Evolutionary conservation across 2,797 vertebrate species (phyloP).

Genomic region (Loriculus beryllinus): DNA sequence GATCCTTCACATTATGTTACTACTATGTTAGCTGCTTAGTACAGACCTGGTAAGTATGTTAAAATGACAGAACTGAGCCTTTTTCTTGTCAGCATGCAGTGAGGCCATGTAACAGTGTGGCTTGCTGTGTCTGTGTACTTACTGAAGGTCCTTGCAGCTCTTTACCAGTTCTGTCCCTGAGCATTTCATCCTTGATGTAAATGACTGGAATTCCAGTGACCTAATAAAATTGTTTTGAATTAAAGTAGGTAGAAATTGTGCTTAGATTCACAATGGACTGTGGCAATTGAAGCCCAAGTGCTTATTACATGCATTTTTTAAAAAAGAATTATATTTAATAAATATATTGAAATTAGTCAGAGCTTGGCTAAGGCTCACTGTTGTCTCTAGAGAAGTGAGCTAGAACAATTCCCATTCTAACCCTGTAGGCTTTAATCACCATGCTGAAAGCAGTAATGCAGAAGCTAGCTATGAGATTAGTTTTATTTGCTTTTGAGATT

Average conservation of each 20-base stretch:
- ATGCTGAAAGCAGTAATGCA: background rate
- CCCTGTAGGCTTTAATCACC: background rate
- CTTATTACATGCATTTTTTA: background rate
- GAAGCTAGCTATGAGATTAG: background rate
- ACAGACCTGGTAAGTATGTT: background rate
- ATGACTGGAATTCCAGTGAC: background rate
- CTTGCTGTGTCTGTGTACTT: background rate
- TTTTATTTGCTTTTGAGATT: background rate
- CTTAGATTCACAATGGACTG: background rate
- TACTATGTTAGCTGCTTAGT: background rate
- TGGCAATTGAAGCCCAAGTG: background rate
- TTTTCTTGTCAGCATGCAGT: background rate
- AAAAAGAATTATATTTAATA: background rate
- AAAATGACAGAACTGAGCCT: background rate
- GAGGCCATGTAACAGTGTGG: rapidly evolving
- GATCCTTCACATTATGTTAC: background rate
- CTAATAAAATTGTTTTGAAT: background rate
- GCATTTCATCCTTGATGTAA: background rate
- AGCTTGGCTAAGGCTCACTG: background rate
- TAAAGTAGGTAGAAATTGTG: background rate
- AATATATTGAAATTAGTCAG: background rate
- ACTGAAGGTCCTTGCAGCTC: background rate
- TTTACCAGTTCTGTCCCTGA: background rate
- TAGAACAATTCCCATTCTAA: background rate
- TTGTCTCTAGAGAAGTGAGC: background rate